Percentiles rank a stretch among this genome's conserved stretches.
These are phyloP conservation scores for Molothrus ater DNA, from an alignment of 2,797 vertebrate genomes.

Conservation along the genomic window DNA sequence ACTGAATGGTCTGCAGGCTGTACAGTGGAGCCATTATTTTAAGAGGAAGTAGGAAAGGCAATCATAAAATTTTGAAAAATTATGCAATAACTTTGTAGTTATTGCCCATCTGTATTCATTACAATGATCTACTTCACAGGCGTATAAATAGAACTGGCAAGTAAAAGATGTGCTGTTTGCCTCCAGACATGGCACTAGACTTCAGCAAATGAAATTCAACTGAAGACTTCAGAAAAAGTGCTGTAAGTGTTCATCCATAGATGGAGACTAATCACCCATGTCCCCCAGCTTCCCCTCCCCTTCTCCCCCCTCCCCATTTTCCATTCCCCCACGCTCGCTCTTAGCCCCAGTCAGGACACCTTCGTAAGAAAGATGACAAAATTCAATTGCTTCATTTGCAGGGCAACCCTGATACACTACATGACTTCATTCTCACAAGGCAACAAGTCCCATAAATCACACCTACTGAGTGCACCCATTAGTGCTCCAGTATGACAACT, in stretches of 20 bases:
- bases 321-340: background rate
- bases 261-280: background rate
- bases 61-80: conserved; percentile 83
- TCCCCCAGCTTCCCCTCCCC: background rate
- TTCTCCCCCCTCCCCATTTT: background rate
- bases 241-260: conserved; percentile 9
- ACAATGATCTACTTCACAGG: conserved; percentile 78
- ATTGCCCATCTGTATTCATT: conserved; percentile 79
- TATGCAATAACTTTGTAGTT: conserved; percentile 80
- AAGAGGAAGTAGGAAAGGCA: conserved; percentile 73
- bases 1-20: conserved; percentile 62
- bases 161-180: conserved; percentile 62
- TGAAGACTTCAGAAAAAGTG: background rate
- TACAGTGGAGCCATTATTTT: conserved; percentile 80
- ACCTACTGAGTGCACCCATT: conserved; percentile 45
- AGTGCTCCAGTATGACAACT: conserved; percentile 45
- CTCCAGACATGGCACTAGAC: conserved; percentile 2
- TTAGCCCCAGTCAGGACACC: background rate
- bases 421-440: conserved; percentile 15
- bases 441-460: conserved; percentile 30
- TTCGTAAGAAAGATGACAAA: conserved; percentile 34
- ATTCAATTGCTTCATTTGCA: conserved; percentile 30
- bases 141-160: conserved; percentile 74
- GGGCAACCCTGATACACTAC: background rate
- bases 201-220: conserved; percentile 63